phyloP scores from a whole-genome alignment of 2,797 vertebrate genomes.

The Rhinoraja longicauda region DNA sequence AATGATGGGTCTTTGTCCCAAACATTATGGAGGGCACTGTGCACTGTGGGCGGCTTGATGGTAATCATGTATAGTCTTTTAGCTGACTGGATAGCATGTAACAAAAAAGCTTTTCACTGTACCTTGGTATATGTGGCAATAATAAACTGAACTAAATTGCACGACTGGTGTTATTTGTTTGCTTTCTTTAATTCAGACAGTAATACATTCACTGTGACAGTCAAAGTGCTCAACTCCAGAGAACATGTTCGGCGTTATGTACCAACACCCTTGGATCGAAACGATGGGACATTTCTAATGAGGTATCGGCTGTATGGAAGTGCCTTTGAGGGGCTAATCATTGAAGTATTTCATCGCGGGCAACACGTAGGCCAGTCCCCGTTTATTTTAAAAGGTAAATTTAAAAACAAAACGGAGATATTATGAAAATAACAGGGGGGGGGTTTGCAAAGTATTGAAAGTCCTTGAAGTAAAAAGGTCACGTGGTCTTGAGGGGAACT shows the following conservation, averaged over 20 bases:
- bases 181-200: constrained; percentile 55
- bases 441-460: background rate
- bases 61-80: too few relatives aligned
- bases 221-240: constrained; percentile 65
- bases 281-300: constrained; percentile 81
- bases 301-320: constrained; percentile 77
- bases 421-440: too few relatives aligned
- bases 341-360: constrained; percentile 68
- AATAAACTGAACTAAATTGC: too few relatives aligned
- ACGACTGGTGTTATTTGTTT: background rate
- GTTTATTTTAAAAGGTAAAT: constrained; percentile 70
- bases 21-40: too few relatives aligned
- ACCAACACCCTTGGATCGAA: constrained; percentile 72
- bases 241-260: constrained; percentile 73
- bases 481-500: background rate
- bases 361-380: constrained; percentile 74
- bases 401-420: background rate
- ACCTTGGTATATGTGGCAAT: too few relatives aligned
- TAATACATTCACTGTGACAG: constrained; percentile 71
- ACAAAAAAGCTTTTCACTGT: too few relatives aligned
- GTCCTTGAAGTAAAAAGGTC: background rate
- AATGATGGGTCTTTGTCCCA: too few relatives aligned
- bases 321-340: constrained; percentile 62
- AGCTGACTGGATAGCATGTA: too few relatives aligned
- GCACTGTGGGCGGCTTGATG: too few relatives aligned